Conservation (phyloP, 30 jellyfish, hydroid and myxozoan genomes). For the Sanderia malayensis region DNA sequence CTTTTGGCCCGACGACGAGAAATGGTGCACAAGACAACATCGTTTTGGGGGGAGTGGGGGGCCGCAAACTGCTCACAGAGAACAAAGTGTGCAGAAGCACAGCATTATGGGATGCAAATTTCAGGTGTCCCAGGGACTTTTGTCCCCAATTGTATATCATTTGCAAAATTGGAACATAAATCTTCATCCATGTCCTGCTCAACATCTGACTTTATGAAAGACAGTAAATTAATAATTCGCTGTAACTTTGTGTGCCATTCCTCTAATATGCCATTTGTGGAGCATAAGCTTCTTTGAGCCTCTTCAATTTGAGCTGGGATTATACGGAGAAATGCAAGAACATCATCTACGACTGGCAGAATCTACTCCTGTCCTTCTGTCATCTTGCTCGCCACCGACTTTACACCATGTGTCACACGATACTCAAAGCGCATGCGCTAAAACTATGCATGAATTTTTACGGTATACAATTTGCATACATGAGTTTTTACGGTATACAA, state of each 20-base stretch:
- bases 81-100: too few relatives aligned
- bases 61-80: too few relatives aligned
- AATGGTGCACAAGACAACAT: too few relatives aligned
- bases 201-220: background rate
- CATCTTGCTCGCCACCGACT: background rate
- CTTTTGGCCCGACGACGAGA: too few relatives aligned
- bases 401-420: background rate
- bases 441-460: too few relatives aligned
- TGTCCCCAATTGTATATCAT: too few relatives aligned
- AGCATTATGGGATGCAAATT: too few relatives aligned
- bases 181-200: background rate
- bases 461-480: background rate
- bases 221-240: background rate
- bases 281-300: background rate
- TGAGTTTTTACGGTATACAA: background rate
- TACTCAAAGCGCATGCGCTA: background rate
- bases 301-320: background rate
- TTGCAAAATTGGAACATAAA: background rate
- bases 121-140: too few relatives aligned
- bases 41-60: too few relatives aligned
- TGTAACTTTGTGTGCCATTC: background rate
- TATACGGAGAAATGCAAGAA: background rate
- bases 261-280: background rate
- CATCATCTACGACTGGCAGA: background rate
- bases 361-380: background rate